A percentile compares a stretch with the other conserved stretches of the same genome.
These are phyloP conservation scores for Globodera rostochiensis DNA, from an alignment of 1,140 invertebrate species.

Conservation along the genomic window DNA sequence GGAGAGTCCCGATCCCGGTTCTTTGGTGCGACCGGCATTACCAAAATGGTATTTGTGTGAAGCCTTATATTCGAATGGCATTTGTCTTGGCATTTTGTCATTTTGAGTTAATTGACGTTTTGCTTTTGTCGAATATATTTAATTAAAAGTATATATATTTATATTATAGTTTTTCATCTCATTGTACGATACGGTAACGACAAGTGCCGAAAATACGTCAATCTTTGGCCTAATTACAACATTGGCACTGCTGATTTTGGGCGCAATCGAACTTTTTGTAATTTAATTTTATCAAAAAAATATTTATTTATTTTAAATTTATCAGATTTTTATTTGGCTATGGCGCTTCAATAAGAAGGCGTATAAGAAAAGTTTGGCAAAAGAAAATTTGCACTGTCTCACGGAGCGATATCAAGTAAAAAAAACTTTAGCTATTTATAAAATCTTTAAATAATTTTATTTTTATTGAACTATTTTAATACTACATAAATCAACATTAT, in stretches of 20 bases:
- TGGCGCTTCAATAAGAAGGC: background rate
- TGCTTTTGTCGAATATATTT: no score
- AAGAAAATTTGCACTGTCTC: background rate
- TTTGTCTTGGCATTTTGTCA: no score
- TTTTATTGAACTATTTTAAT: no score
- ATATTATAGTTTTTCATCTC: background rate
- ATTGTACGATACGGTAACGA: background rate
- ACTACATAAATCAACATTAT: no score
- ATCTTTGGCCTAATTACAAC: background rate
- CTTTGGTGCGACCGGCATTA: no score
- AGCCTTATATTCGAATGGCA: no score
- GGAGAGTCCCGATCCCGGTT: no score
- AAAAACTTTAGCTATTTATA: background rate
- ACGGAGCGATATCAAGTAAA: background rate
- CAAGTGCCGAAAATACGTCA: background rate
- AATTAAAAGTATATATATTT: no score
- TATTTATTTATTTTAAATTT: background rate
- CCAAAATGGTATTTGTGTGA: no score
- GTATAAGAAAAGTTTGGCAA: background rate
- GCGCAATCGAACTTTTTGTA: background rate
- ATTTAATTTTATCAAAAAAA: background rate
- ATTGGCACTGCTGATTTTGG: background rate
- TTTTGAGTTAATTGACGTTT: no score
- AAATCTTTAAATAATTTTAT: no score
- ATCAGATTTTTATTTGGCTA: background rate